Evolutionary conservation across 2,888 invertebrate genomes (phyloP), one percentile per base, ranked within the genome.

Genomic region (Agrenia bidenticulata): DNA sequence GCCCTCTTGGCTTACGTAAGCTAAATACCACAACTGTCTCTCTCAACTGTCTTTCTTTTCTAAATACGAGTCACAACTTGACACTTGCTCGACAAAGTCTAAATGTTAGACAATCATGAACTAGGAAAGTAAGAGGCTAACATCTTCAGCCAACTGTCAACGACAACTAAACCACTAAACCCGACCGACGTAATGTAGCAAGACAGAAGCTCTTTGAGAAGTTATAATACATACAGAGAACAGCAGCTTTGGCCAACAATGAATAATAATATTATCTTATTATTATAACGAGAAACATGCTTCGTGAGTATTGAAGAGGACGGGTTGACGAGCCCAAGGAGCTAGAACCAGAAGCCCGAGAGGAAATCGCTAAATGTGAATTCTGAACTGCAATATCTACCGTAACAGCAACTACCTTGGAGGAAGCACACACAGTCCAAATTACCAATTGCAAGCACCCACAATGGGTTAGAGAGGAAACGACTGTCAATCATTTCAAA

Each of bases 121-220:
- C 32, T 32, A 32, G 5, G 11, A 32, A 23, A 19, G 2, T 19
- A 24, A 24, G 23, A 17, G 37, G 2, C n/a, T 17, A 17, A 55
- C 27, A 27, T 27, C 27, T 32, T 55, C 9, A 32, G 17, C 27
- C 55, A 55, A 55, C 55, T 55, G 55, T 55, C 55, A 55, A 55
- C 27, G 17, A 32, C 27, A 19, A 37, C 55, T 32, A 37, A 32
- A 37, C 17, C 19, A 13, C 17, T 17, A 19, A 45, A 45, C 21
- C 45, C 45, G 21, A 39, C 39, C 39, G 39, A 39, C 39, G 9
- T 4, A 26, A 55, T 11, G 21, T 51, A 9, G 51, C 51, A 51
- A 51, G 23, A 23, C 13, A 51, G 21, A 51, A 51, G 51, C 51
- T 51, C 21, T 13, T 51, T 51, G 7, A 9, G 9, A 45, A 15